Evolutionary conservation across 2,113 vertebrate species (phyloP), one percentile per base, ranked within the genome.

Genomic region (Gallinago jamesoni): DNA sequence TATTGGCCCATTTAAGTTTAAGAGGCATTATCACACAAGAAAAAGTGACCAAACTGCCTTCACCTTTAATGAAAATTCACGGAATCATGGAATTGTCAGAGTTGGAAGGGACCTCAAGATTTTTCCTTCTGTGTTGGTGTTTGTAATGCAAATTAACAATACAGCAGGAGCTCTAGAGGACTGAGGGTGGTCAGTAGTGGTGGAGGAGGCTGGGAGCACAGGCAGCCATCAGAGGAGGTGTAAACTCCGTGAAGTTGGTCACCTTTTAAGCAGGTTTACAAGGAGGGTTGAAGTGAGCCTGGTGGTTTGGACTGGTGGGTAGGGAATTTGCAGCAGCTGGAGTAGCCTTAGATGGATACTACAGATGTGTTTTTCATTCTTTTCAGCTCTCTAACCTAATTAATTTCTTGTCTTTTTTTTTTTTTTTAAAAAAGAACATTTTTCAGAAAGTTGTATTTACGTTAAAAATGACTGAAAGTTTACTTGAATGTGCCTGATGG

Each of bases 141-240:
- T 53, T 81, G 4, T 20, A 69, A 21, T 19, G 39, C 4, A 78
- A 70, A 84, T 21, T 31, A 56, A 10, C 8, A 35, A 37, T 27
- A 19, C 5, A 47, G 11, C 6, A 69, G 20, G 25, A 64, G 5
- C 2, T 84, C 14, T 67, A 28, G 47, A 75, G 19, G 23, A 3
- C 1, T 35, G 14, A 35, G 8, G 7, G 12, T 76, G 30, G 7
- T 74, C 63, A 27, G 0, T 33, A 55, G 19, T n/a, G 27, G 47
- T 45, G 33, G 33, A 53, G 18, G 19, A 91, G 19, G 28, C 2
- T 48, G 30, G 30, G 20, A 89, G 6, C 8, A 87, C 19, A 37
- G 33, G 8, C 50, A 47, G 37, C 33, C 23, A 23, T 33, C 43
- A 76, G 21, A 62, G 14, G 3, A 59, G 3, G 1, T 66, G 41